Conservation (phyloP, 2,888 invertebrate species). For the Ectemnius continuus region DNA sequence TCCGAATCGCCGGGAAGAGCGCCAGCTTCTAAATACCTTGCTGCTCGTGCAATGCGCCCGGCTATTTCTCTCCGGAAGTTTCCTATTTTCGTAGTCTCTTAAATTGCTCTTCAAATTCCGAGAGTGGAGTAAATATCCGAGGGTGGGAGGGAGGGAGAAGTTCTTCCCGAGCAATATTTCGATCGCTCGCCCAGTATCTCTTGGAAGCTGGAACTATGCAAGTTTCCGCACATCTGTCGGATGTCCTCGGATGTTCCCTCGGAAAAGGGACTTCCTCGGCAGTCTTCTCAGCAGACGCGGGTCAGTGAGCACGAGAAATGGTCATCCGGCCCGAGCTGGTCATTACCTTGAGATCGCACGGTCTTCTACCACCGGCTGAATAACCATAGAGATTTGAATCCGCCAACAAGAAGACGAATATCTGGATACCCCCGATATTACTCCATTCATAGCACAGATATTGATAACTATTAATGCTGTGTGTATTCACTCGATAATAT, state of each 20-base stretch:
- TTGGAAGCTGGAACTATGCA: conserved; percentile 7
- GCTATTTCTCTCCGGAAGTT: no score
- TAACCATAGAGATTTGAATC: conserved; percentile 14
- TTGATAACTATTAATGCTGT: no score
- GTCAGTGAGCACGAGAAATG: conserved; percentile 25
- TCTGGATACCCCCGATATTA: background rate
- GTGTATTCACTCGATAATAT: no score
- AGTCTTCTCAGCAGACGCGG: conserved; percentile 22
- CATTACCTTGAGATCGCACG: conserved; percentile 16
- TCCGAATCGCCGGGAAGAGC: background rate
- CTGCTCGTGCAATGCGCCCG: no score
- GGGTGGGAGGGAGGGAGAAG: no score
- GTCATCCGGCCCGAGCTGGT: conserved; percentile 19
- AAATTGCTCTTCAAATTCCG: no score
- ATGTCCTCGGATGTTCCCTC: background rate
- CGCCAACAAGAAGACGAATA: conserved; percentile 23
- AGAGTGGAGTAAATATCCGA: no score
- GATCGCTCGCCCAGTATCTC: no score
- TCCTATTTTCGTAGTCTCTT: no score
- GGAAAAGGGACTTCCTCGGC: conserved; percentile 13
- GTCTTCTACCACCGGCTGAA: background rate
- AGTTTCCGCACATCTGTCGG: conserved; percentile 26
- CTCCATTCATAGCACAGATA: no score
- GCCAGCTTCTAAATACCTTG: background rate
- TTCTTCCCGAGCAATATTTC: no score